Evolutionary conservation across 2,797 vertebrate species (phyloP).

Genomic region (Phalloptychus januarius): DNA sequence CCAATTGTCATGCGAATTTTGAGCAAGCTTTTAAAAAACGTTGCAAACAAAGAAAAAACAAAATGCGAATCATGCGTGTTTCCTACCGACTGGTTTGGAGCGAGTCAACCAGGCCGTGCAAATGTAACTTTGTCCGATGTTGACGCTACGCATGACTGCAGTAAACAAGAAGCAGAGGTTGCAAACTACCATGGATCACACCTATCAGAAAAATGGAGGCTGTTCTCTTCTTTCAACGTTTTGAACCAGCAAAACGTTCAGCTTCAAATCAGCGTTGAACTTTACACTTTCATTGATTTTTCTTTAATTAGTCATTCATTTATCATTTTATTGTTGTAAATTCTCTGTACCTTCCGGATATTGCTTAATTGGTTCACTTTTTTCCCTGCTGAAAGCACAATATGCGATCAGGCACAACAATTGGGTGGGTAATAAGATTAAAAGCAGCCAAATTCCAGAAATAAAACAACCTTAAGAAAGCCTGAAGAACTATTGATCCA

Average conservation of each 20-base stretch:
- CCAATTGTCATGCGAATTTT: neutral
- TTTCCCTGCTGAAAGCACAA: neutral
- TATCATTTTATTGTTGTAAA: neutral
- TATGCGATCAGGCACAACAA: neutral
- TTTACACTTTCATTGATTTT: neutral
- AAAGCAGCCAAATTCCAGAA: neutral
- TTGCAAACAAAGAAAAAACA: neutral
- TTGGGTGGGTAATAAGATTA: neutral
- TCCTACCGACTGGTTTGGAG: no score
- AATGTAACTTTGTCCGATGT: no score
- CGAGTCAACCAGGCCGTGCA: no score
- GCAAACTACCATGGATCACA: neutral
- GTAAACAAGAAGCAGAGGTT: neutral
- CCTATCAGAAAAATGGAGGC: neutral
- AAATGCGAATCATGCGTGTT: neutral
- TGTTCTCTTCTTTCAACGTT: neutral
- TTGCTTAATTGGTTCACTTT: neutral
- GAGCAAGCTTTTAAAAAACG: neutral
- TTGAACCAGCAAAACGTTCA: neutral
- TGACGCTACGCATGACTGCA: neutral
- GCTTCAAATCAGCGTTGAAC: neutral
- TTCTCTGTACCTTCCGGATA: neutral
- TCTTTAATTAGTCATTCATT: neutral
- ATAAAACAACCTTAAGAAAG: neutral
- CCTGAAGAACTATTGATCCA: neutral